Evolutionary conservation across 2,797 vertebrate species (phyloP).

Genomic region (Liasis olivaceus): DNA sequence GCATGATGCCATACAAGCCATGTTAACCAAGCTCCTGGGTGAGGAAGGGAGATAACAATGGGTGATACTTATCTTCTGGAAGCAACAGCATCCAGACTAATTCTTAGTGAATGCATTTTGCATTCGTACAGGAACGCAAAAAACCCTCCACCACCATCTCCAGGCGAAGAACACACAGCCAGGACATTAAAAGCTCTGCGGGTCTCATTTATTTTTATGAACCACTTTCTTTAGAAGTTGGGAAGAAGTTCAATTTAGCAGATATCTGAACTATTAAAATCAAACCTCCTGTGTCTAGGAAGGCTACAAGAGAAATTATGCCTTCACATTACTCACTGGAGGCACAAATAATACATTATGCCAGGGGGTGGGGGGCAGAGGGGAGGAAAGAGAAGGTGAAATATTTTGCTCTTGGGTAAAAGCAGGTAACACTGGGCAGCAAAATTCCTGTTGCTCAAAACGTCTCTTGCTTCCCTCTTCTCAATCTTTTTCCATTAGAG

Average conservation of each 20-base stretch:
- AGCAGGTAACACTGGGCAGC: neutral
- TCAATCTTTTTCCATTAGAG: neutral
- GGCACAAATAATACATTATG: neutral
- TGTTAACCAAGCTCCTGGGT: neutral
- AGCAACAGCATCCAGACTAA: neutral
- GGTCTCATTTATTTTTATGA: slow-evolving; percentile 9
- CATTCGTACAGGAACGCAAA: neutral
- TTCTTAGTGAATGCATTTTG: neutral
- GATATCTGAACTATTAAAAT: slow-evolving; percentile 43
- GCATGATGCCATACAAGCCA: neutral
- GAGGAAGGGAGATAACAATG: neutral
- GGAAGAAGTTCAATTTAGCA: slow-evolving; percentile 26
- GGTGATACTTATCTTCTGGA: neutral
- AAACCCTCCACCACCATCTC: neutral
- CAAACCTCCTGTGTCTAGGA: neutral
- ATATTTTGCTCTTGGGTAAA: neutral
- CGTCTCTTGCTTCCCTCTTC: neutral
- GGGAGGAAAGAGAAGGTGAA: neutral
- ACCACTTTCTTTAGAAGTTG: neutral
- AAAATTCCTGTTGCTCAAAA: neutral
- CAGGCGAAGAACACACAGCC: neutral
- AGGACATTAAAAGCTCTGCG: neutral
- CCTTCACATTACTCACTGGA: neutral
- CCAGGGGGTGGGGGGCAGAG: neutral
- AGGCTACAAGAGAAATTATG: neutral